A percentile compares a stretch with the other conserved stretches of the same genome.
Conservation (phyloP, 2,113 vertebrate species). For the Syngnathoides biaculeatus region DNA sequence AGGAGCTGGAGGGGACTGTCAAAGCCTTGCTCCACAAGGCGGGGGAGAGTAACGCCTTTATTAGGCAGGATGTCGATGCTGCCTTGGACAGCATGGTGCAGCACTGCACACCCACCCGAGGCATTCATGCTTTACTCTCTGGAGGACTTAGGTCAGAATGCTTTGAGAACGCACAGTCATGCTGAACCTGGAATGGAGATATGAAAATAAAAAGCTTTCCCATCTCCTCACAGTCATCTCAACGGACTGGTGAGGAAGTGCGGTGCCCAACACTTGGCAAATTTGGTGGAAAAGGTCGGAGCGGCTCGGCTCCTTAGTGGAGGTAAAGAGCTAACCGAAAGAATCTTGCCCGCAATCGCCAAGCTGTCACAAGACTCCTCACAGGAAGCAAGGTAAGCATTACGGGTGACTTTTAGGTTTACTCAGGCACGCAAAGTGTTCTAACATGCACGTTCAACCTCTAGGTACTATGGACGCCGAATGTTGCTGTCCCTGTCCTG, state of each 20-base stretch:
- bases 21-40: conserved; percentile 88
- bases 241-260: conserved; percentile 84
- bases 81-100: conserved; percentile 88
- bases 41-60: conserved; percentile 87
- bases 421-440: neutral
- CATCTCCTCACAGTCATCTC: conserved; percentile 77
- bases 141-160: conserved; percentile 84
- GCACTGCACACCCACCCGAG: conserved; percentile 84
- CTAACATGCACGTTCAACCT: neutral
- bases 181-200: neutral
- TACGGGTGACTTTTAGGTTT: neutral
- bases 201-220: neutral
- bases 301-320: conserved; percentile 77
- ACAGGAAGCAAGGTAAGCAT: conserved; percentile 83
- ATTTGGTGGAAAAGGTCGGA: conserved; percentile 79
- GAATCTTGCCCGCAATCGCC: conserved; percentile 79
- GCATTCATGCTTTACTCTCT: conserved; percentile 81
- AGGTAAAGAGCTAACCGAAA: conserved; percentile 75
- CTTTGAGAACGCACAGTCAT: neutral
- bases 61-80: conserved; percentile 89
- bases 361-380: conserved; percentile 87
- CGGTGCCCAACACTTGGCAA: conserved; percentile 81
- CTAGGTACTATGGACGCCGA: conserved; percentile 86
- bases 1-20: conserved; percentile 86
- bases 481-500: conserved; percentile 86